phyloP scores from a whole-genome alignment of 2,888 invertebrate species.

The Heliothis peltigera region DNA sequence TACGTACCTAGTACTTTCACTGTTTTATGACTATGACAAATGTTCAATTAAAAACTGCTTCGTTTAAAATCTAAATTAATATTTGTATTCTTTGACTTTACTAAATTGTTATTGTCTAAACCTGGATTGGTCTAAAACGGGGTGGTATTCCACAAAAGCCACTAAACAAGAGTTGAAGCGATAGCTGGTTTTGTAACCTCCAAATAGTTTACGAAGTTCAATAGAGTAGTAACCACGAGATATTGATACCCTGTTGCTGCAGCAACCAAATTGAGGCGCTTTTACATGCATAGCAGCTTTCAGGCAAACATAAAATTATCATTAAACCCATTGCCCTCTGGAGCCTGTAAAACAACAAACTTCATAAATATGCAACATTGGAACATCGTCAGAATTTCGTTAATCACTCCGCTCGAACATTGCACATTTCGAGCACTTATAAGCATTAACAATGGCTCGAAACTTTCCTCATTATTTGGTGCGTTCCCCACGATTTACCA shows the following conservation, averaged over 20 bases:
- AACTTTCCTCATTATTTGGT: constrained; percentile 65
- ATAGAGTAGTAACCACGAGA: not conserved
- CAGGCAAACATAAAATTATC: not conserved
- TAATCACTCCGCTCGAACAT: constrained; percentile 52
- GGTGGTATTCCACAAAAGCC: not conserved
- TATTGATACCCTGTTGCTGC: constrained; percentile 1
- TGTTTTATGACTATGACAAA: too few relatives aligned
- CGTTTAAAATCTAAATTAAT: not conserved
- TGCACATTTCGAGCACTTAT: constrained; percentile 58
- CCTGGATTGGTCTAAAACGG: not conserved
- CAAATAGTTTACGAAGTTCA: not conserved
- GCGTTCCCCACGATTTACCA: constrained; percentile 60
- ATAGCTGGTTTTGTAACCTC: not conserved
- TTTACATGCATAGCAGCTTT: not conserved
- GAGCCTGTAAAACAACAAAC: constrained; percentile 34
- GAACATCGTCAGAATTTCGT: constrained; percentile 45
- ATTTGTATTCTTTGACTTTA: not conserved
- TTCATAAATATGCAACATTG: constrained; percentile 34
- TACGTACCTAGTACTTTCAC: constrained; percentile 1
- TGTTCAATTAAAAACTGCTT: not conserved
- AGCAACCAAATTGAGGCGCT: not conserved
- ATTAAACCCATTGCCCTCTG: constrained; percentile 5
- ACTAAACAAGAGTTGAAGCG: constrained; percentile 1
- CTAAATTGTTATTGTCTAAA: not conserved
- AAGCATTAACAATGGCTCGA: constrained; percentile 59